These are phyloP conservation scores for Embidobia sp. DNA, from an alignment of 2,888 invertebrate species.

Conservation along the genomic window DNA sequence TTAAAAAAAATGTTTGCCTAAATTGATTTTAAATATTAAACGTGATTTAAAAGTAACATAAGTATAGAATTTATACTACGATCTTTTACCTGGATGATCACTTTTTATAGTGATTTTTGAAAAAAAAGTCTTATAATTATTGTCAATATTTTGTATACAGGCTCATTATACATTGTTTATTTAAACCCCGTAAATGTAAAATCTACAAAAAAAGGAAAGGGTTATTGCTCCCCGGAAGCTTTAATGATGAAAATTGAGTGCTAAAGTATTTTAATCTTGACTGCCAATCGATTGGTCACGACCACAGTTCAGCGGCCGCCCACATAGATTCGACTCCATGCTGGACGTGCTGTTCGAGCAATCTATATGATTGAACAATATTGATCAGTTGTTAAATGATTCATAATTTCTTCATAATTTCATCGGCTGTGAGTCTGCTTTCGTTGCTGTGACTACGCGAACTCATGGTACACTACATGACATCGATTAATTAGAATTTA, in stretches of 20 bases:
- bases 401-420: slow-evolving; percentile 63
- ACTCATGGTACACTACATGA: slow-evolving; percentile 14
- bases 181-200: slow-evolving; percentile 9
- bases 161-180: slow-evolving; percentile 9
- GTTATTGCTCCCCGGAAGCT: slow-evolving; percentile 61
- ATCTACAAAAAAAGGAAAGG: slow-evolving; percentile 26
- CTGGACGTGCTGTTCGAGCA: slow-evolving; percentile 50
- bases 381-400: slow-evolving; percentile 65
- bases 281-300: slow-evolving; percentile 74
- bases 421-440: slow-evolving; percentile 41
- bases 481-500: slow-evolving; percentile 8
- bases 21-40: too few relatives aligned
- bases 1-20: too few relatives aligned
- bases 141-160: too few relatives aligned
- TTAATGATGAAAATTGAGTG: slow-evolving; percentile 64
- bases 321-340: slow-evolving; percentile 66
- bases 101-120: too few relatives aligned
- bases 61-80: too few relatives aligned
- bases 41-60: too few relatives aligned
- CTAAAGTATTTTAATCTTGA: slow-evolving; percentile 71
- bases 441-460: slow-evolving; percentile 1
- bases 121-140: too few relatives aligned
- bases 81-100: too few relatives aligned
- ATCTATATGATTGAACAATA: slow-evolving; percentile 63
- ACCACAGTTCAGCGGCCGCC: slow-evolving; percentile 71